Percentiles rank a stretch among this genome's conserved stretches.
Conservation (phyloP, 1,140 invertebrate species). For the Physella acuta region DNA sequence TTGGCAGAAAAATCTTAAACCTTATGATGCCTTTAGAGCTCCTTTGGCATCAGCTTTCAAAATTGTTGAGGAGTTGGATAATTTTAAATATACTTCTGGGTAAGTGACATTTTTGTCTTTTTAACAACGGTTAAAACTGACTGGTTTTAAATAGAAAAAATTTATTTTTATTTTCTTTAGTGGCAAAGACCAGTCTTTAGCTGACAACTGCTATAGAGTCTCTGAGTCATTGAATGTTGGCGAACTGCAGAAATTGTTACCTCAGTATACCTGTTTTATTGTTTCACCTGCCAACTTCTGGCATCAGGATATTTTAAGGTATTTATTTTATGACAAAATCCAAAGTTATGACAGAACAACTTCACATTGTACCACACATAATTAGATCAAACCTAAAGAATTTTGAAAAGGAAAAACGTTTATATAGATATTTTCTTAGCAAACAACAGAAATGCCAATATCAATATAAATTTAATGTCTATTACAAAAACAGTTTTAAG, state of each 20-base stretch:
- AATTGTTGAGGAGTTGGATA: constrained; percentile 79
- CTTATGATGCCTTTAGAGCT: constrained; percentile 82
- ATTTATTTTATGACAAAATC: too few species aligned
- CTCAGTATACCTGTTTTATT: constrained; percentile 89
- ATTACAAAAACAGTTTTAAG: constrained; percentile 38
- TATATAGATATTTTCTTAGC: too few species aligned
- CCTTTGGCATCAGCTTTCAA: constrained; percentile 85
- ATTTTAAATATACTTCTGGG: constrained; percentile 78
- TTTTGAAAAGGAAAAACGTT: too few species aligned
- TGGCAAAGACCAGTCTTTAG: constrained; percentile 64
- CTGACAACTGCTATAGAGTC: constrained; percentile 85
- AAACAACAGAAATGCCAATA: too few species aligned
- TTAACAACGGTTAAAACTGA: too few species aligned
- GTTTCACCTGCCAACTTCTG: constrained; percentile 92
- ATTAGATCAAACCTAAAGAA: too few species aligned
- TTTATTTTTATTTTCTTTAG: constrained; percentile 30
- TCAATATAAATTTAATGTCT: too few species aligned
- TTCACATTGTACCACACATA: too few species aligned
- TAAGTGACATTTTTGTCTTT: constrained; percentile 57
- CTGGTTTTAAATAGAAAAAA: background rate
- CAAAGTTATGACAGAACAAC: too few species aligned
- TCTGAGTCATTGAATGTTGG: constrained; percentile 62
- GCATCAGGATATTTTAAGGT: constrained; percentile 71
- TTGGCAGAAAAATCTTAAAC: constrained; percentile 75
- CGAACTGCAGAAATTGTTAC: constrained; percentile 62